Evolutionary conservation across 2,797 vertebrate genomes (phyloP), one percentile per base, ranked within the genome.

Genomic region (Tapera naevia): DNA sequence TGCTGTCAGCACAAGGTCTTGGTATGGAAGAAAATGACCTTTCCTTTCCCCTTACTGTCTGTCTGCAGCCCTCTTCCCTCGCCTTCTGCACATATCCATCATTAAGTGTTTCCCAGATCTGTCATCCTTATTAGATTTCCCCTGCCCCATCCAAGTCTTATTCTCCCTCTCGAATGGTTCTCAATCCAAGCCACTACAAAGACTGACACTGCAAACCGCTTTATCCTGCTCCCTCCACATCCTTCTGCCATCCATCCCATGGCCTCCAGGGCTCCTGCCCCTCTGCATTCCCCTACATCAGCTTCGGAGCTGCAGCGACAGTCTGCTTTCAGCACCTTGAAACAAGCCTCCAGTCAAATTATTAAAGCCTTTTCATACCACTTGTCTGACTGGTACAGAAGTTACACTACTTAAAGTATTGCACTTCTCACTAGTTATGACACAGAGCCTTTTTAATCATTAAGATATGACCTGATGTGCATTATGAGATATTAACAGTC

Each of bases 371-470:
- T 81, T 86, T 56, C 79, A 69, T 75, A 48, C 25, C 11, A 27
- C 50, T 86, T 60, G 7, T 67, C 62, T 89, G n/a, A 41, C 46
- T 66, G n/a, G 33, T 62, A 71, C 18, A 23, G 61, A 62, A 78
- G 37, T 30, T 88, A 62, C 28, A 22, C 48, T 74, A 27, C 18
- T 89, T 69, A 41, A 92, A 84, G 67, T 64, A 69, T 79, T 69
- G 17, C 18, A 41, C 90, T 86, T 92, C 51, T 66, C 72, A 64
- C 65, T 56, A 80, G 81, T 73, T 82, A 64, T 41, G 76, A 91
- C 94, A 50, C 51, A 93, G 39, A 73, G 21, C 7, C n/a, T 54
- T 86, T 85, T 50, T 8, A 87, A 66, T 90, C 2, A 84, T 75
- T 39, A 71, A 86, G 80, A 43, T 73, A 64, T 1, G 3, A 33